Base-by-base conservation (phyloP, 2,888 invertebrate species). In the Clostera curtula region DNA sequence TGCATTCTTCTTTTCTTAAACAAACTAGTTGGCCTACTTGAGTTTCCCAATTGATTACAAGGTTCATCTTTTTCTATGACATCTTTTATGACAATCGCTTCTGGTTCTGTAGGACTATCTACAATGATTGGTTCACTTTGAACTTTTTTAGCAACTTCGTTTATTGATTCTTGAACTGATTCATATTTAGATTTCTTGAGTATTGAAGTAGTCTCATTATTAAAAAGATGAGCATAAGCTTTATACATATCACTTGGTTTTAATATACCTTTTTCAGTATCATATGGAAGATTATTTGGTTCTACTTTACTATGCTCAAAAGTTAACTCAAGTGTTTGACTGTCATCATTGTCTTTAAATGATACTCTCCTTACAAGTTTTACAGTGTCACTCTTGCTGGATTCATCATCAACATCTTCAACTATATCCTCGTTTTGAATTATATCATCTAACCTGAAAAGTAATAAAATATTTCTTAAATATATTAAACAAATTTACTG, bases 171-270 rank as follows among this genome's bases (percentile, higher is more conserved):
- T 42, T 35, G 17, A 20, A 25, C 19, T 26, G 32, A 15, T 19
- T 41, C 40, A 61, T 72, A 68, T 36, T 69, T 76, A 0, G 64
- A 56, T 53, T 76, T 77, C 45, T 75, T 83, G 4, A 83, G 58
- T 37, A 84, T 80, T 12, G 83, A 76, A 29, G 51, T 63, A 14
- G 62, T 62, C 50, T 59, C 60, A 42, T 36, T 49, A 18, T 36
- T 40, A 47, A 72, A 70, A 4, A 56, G 42, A 31, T 58, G 39
- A 10, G 68, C 41, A 41, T 61, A 63, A 13, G 60, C 67, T 47
- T 53, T 42, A 59, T 83, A 83, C 24, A 85, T 49, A 51, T 85
- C 84, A 56, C 74, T 76, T 19, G 85, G 85, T 43, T 74, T 83
- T 13, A 38, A 40, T 22, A 85, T 69, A 13, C 75, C 79, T 31